Percentiles rank a stretch among this genome's conserved stretches.
Evolutionary conservation across 2,113 vertebrate species (phyloP).

Genomic region (Rafetus swinhoei): DNA sequence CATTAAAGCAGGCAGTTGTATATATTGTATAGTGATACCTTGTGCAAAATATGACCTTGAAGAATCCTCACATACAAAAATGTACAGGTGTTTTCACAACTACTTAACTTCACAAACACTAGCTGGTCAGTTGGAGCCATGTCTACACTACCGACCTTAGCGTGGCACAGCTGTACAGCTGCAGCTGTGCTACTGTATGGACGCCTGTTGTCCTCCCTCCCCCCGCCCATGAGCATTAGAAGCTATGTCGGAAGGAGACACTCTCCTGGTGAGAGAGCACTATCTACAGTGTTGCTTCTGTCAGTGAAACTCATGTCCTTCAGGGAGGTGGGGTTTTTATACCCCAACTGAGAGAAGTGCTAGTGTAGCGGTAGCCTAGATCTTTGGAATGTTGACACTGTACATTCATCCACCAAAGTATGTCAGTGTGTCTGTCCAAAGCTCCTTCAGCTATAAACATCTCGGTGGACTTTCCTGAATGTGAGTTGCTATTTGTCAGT

Average conservation of each 20-base stretch:
- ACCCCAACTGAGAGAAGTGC: no score
- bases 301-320: no score
- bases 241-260: no score
- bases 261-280: no score
- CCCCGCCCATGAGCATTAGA: no score
- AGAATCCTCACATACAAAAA: neutral
- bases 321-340: no score
- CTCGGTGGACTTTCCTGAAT: neutral
- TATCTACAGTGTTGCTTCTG: no score
- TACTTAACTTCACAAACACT: neutral
- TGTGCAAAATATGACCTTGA: neutral
- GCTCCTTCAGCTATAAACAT: neutral
- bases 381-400: neutral
- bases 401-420: neutral
- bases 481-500: neutral
- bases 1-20: neutral
- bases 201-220: no score
- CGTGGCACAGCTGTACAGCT: no score
- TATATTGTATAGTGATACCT: neutral
- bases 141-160: no score
- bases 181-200: no score
- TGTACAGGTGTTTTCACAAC: neutral
- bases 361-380: no score
- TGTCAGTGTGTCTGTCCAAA: neutral
- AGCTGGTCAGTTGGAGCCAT: neutral